phyloP scores from a whole-genome alignment of 2,797 vertebrate species.

The Merluccius polli region DNA sequence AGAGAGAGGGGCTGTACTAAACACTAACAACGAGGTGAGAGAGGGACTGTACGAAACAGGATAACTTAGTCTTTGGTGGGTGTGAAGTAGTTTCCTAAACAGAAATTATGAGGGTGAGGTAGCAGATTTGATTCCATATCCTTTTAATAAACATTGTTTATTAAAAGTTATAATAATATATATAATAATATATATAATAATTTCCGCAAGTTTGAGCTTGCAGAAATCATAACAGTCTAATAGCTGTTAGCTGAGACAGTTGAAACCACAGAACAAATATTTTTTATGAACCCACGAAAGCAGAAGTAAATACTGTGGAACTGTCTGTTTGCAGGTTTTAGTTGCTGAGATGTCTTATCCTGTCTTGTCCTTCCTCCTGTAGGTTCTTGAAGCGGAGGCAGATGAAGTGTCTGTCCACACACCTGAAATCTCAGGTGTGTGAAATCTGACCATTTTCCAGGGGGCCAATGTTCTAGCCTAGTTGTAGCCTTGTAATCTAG shows the following conservation, averaged over 20 bases:
- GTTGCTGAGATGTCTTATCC: neutral
- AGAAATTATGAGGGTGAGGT: neutral
- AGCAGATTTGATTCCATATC: neutral
- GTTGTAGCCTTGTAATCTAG: neutral
- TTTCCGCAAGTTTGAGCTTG: neutral
- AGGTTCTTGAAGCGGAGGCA: neutral
- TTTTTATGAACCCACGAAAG: neutral
- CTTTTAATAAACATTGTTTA: neutral
- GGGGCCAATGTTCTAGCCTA: neutral
- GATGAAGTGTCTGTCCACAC: neutral
- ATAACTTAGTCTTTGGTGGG: neutral
- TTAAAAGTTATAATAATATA: too few species aligned
- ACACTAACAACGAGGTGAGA: neutral
- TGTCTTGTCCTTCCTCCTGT: neutral
- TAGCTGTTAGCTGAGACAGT: neutral
- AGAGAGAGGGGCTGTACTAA: neutral
- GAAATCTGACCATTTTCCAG: neutral
- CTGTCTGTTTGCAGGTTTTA: neutral
- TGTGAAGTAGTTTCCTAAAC: neutral
- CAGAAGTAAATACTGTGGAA: neutral
- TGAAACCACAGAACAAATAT: neutral
- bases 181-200: too few species aligned
- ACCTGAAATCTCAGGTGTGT: neutral
- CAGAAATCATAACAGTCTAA: neutral
- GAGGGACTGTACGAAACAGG: neutral